These are phyloP conservation scores for Girardinus metallicus DNA, from an alignment of 2,797 vertebrate species.

Conservation along the genomic window DNA sequence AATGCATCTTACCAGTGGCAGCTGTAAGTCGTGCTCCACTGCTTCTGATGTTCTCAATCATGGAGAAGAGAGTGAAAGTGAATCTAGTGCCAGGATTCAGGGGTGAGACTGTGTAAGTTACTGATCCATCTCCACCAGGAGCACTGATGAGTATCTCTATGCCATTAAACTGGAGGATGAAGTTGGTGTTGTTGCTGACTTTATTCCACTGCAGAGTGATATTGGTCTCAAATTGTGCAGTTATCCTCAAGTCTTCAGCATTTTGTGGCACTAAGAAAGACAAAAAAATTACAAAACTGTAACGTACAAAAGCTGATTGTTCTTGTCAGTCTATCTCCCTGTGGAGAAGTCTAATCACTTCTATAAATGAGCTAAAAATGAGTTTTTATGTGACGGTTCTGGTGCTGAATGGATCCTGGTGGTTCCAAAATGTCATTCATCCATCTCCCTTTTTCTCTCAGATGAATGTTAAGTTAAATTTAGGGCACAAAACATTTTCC, in stretches of 20 bases:
- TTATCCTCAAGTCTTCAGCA: not conserved
- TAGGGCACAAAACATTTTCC: no score
- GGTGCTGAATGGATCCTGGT: not conserved
- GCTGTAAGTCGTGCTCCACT: not conserved
- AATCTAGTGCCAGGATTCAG: conserved; percentile 1
- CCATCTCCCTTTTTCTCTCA: no score
- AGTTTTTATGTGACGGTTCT: not conserved
- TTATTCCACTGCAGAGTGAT: conserved; percentile 51
- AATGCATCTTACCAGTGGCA: not conserved
- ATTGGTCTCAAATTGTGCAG: conserved; percentile 9
- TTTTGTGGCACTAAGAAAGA: not conserved
- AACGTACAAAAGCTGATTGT: not conserved
- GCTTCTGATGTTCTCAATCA: not conserved
- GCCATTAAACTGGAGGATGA: conserved; percentile 25
- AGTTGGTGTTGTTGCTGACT: conserved; percentile 20
- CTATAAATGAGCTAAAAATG: not conserved
- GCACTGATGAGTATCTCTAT: not conserved
- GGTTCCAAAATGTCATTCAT: no score
- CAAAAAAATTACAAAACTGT: not conserved
- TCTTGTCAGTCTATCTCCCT: not conserved
- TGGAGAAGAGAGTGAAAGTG: conserved; percentile 1
- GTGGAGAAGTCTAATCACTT: not conserved
- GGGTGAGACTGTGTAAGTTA: not conserved
- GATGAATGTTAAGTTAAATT: no score
- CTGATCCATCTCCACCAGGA: conserved; percentile 4